A percentile compares a stretch with the other conserved stretches of the same genome.
Conservation (phyloP, 1,140 invertebrate species). For the Globodera ellingtonae region DNA sequence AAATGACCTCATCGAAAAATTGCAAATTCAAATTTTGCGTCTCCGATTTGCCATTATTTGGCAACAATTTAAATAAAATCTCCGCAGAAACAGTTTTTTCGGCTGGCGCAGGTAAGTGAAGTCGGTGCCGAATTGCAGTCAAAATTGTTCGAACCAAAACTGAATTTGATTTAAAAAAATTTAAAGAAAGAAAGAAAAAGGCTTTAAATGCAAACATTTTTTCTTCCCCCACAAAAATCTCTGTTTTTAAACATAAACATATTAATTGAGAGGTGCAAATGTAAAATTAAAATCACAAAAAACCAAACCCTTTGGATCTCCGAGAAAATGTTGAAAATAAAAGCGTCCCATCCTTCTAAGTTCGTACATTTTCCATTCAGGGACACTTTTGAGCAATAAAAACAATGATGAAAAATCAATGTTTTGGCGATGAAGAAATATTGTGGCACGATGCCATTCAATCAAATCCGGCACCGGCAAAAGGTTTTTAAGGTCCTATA, state of each 20-base stretch:
- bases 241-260: no score
- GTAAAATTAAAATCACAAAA: no score
- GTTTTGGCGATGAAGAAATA: not conserved
- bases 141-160: constrained; percentile 18
- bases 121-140: constrained; percentile 5
- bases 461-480: constrained; percentile 11
- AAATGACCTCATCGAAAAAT: not conserved
- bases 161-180: not conserved
- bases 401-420: not conserved
- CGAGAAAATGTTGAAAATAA: constrained; percentile 15
- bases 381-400: constrained; percentile 23
- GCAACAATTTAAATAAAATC: constrained; percentile 7
- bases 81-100: not conserved
- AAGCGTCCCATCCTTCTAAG: constrained; percentile 18
- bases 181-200: no score
- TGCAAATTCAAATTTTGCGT: not conserved
- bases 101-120: constrained; percentile 3
- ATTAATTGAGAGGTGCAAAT: no score
- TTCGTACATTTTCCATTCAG: constrained; percentile 22
- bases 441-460: constrained; percentile 15
- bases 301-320: not conserved
- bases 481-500: not conserved
- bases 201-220: no score
- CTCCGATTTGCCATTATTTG: not conserved
- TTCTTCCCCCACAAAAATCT: no score